These are phyloP conservation scores for Tursiops truncatus DNA, from an alignment of 2,113 vertebrate genomes.

Conservation along the genomic window DNA sequence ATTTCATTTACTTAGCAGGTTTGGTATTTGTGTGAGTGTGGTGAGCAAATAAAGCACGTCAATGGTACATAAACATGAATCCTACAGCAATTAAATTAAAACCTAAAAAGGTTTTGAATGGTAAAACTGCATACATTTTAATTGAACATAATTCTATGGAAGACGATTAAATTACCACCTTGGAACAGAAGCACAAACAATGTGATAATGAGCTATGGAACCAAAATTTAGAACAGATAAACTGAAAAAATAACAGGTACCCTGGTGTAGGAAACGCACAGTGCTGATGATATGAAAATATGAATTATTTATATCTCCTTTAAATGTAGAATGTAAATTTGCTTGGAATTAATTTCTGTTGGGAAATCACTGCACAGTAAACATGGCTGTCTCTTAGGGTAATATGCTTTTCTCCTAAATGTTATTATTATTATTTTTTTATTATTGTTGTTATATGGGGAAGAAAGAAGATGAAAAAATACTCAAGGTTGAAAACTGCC, in stretches of 20 bases:
- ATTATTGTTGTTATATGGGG: constrained; percentile 69
- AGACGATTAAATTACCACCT: constrained; percentile 83
- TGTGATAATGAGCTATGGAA: constrained; percentile 81
- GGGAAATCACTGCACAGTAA: constrained; percentile 86
- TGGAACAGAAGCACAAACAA: constrained; percentile 79
- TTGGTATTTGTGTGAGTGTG: constrained; percentile 66
- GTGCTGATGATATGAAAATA: constrained; percentile 87
- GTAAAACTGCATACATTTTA: constrained; percentile 82
- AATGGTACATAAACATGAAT: constrained; percentile 76
- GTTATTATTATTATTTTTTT: constrained; percentile 75
- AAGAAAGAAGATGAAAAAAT: constrained; percentile 40
- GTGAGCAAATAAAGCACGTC: constrained; percentile 65
- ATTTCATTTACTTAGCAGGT: constrained; percentile 32
- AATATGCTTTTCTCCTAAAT: constrained; percentile 73
- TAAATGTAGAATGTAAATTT: constrained; percentile 92
- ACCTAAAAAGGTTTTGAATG: constrained; percentile 76
- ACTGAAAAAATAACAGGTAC: constrained; percentile 86
- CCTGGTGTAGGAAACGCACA: constrained; percentile 85
- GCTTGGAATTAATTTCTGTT: constrained; percentile 86
- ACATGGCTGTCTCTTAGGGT: constrained; percentile 82
- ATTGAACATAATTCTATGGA: constrained; percentile 82
- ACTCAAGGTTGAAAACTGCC: constrained; percentile 32
- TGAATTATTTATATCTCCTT: constrained; percentile 93
- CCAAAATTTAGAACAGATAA: constrained; percentile 83
- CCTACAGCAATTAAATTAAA: constrained; percentile 81